Base-by-base conservation (phyloP, 2,113 vertebrate species). In the Otus sunia region DNA sequence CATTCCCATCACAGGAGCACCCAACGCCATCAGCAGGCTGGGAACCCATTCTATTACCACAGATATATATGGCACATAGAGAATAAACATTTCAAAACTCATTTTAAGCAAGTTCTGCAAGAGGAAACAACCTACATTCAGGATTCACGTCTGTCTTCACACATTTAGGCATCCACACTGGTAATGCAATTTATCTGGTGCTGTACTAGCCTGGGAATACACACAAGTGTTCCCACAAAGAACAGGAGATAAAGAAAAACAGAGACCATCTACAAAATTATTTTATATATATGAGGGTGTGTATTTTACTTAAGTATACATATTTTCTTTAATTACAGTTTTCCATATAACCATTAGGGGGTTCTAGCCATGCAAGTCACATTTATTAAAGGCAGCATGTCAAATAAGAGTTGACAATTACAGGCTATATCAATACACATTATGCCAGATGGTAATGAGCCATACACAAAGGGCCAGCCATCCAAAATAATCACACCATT, bases 371-470 rank as follows among this genome's bases (percentile, higher is more conserved):
- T 98, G 98, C 98, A 98, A 98, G 97, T 98, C 99, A 98, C 98
- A 99, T 99, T 99, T 99, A 99, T 99, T 99, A 99, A 99, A 99
- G 98, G 98, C 98, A 98, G 99, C 98, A 98, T 98, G 99, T 99
- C 99, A 99, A 98, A 98, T 98, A 98, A 99, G 98, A 99, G 99
- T 98, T 99, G 99, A 99, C 98, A 98, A 98, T 99, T 98, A 98
- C 98, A 97, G 97, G 98, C 99, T 99, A 98, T 99, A 99, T 99
- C 99, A 99, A 99, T 99, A 99, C 97, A 97, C 97, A 99, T 98
- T 97, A 98, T 98, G 97, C 98, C 99, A 99, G 98, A 98, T 98
- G 97, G 98, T 99, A 99, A 99, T 99, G 99, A 99, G 98, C 98
- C 98, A 78, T 98, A 98, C 97, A 98, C 98, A 98, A 98, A 98